phyloP scores from a whole-genome alignment of 2,888 invertebrate species.

The Himalopsyche anomala region DNA sequence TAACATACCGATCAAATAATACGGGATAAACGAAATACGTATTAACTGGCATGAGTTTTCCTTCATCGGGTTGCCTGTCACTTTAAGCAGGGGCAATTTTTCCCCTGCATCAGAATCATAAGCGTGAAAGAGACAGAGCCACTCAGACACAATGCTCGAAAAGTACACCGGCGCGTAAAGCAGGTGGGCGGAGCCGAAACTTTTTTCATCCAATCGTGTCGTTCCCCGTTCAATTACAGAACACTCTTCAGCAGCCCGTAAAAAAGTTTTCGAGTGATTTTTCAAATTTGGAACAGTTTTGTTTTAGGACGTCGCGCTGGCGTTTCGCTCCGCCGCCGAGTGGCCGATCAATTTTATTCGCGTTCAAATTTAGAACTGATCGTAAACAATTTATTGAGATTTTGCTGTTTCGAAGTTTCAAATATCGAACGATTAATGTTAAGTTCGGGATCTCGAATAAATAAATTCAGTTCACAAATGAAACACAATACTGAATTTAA shows the following conservation, averaged over 20 bases:
- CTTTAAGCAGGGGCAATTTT: not conserved
- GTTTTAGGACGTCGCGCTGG: slow-evolving; percentile 33
- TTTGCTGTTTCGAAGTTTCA: not conserved
- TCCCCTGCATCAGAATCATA: slow-evolving; percentile 39
- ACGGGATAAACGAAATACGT: too few relatives aligned
- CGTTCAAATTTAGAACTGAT: slow-evolving; percentile 15
- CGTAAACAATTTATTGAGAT: not conserved
- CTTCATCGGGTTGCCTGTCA: not conserved
- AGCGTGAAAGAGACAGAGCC: slow-evolving; percentile 46
- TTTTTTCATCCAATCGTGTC: slow-evolving; percentile 69
- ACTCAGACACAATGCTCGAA: slow-evolving; percentile 43
- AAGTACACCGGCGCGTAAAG: slow-evolving; percentile 54
- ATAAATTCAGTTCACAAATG: too few relatives aligned
- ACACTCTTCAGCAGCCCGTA: slow-evolving; percentile 37
- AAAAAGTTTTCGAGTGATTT: slow-evolving; percentile 39
- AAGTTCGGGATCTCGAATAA: too few relatives aligned
- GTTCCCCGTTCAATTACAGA: slow-evolving; percentile 62
- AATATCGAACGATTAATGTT: not conserved
- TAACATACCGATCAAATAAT: too few relatives aligned
- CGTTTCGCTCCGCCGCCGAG: slow-evolving; percentile 32
- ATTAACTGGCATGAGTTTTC: not conserved
- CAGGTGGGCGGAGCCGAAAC: slow-evolving; percentile 62
- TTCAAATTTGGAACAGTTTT: slow-evolving; percentile 45
- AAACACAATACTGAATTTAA: too few relatives aligned
- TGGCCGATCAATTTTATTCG: slow-evolving; percentile 4